Conservation (phyloP, 1,140 invertebrate genomes). For the Homalodisca vitripennis region DNA sequence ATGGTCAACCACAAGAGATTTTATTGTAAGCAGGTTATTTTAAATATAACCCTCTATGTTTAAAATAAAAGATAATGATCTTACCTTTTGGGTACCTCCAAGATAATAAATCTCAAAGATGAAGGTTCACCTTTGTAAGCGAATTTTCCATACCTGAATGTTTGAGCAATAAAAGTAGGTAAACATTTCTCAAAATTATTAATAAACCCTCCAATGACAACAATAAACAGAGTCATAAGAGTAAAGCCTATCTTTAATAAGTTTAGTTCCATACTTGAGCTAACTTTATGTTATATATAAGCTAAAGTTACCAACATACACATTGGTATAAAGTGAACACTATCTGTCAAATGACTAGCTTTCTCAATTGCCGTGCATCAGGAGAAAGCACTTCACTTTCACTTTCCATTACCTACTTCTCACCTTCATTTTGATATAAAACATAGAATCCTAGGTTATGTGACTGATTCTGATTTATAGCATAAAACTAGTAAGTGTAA, state of each 20-base stretch:
- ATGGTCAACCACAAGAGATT: neutral
- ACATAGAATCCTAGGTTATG: too few relatives aligned
- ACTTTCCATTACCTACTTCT: too few relatives aligned
- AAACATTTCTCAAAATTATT: conserved; percentile 61
- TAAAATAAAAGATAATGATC: conserved; percentile 31
- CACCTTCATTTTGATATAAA: too few relatives aligned
- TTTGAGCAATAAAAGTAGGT: conserved; percentile 58
- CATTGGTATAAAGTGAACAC: too few relatives aligned
- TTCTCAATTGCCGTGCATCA: too few relatives aligned
- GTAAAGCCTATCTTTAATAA: conserved; percentile 54
- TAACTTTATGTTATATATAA: too few relatives aligned
- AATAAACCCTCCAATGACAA: conserved; percentile 57
- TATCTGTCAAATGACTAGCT: too few relatives aligned
- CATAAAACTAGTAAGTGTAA: too few relatives aligned
- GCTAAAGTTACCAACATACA: too few relatives aligned
- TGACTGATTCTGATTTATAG: too few relatives aligned
- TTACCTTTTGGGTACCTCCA: conserved; percentile 67
- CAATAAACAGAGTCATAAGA: conserved; percentile 48
- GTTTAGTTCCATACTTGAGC: conserved; percentile 48
- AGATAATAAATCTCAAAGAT: conserved; percentile 48
- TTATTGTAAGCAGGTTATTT: neutral
- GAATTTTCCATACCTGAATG: conserved; percentile 68
- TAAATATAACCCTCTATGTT: neutral
- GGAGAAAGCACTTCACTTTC: too few relatives aligned
- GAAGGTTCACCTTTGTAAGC: conserved; percentile 53